phyloP scores from a whole-genome alignment of 2,113 vertebrate species.

The Pedionomus torquatus region DNA sequence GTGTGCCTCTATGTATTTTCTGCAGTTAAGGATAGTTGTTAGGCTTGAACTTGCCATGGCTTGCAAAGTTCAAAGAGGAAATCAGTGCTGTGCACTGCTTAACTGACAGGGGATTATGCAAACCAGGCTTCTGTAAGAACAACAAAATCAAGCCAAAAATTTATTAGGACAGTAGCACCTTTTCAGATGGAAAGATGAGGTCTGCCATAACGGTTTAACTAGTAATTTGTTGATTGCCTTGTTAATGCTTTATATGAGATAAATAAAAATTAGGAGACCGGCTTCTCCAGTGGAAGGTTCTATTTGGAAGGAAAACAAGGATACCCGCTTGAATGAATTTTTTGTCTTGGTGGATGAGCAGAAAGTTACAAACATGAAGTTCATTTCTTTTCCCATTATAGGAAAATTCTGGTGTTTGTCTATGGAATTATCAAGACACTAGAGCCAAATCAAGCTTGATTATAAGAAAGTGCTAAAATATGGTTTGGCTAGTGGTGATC shows the following conservation, averaged over 20 bases:
- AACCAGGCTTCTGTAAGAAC: neutral
- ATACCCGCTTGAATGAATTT: neutral
- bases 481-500: accelerated
- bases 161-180: neutral
- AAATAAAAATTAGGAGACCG: neutral
- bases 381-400: neutral
- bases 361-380: neutral
- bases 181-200: neutral
- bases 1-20: neutral
- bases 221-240: neutral
- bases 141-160: neutral
- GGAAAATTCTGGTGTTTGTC: neutral
- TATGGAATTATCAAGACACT: neutral
- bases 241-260: neutral
- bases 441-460: neutral
- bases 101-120: neutral
- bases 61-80: neutral
- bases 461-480: neutral
- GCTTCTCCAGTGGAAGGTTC: neutral
- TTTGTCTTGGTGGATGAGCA: neutral
- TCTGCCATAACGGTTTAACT: neutral
- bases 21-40: neutral
- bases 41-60: neutral
- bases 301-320: neutral
- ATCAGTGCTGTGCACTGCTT: neutral